phyloP scores from a whole-genome alignment of 2,888 invertebrate genomes.

The Volucella bombylans region DNA sequence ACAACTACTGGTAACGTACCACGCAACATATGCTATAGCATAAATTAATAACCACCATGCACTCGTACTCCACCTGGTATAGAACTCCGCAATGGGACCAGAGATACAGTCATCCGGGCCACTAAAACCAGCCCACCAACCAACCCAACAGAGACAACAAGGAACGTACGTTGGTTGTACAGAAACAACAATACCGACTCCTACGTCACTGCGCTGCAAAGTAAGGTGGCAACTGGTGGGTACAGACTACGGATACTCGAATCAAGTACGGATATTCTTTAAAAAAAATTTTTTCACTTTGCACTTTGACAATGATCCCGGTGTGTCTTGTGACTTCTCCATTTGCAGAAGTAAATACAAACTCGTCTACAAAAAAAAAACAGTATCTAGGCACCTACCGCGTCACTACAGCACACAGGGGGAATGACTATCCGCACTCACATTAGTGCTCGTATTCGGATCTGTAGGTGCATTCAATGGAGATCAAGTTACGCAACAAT shows the following conservation, averaged over 20 bases:
- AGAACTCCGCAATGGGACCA: constrained; percentile 8
- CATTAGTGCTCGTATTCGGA: background rate
- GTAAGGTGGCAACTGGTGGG: constrained; percentile 9
- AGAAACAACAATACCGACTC: constrained; percentile 27
- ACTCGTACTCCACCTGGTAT: constrained; percentile 47
- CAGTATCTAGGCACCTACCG: constrained; percentile 22
- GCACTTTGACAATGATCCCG: constrained; percentile 56
- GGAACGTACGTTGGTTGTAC: constrained; percentile 5
- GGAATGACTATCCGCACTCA: background rate
- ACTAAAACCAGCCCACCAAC: constrained; percentile 32
- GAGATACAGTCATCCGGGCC: constrained; percentile 9
- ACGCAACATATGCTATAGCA: constrained; percentile 62
- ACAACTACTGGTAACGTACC: constrained; percentile 59
- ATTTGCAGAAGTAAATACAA: constrained; percentile 48
- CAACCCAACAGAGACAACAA: background rate
- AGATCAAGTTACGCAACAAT: constrained; percentile 64
- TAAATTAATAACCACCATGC: constrained; percentile 52
- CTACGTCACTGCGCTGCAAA: constrained; percentile 21
- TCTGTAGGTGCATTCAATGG: constrained; percentile 35
- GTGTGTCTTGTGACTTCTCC: constrained; percentile 55
- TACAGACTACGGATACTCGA: background rate
- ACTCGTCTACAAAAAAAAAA: constrained; percentile 41
- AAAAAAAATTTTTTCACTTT: background rate
- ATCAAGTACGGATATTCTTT: constrained; percentile 4
- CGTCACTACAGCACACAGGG: background rate